A percentile compares a stretch with the other conserved stretches of the same genome.
phyloP scores from a whole-genome alignment of 2,888 invertebrate genomes.

The Tenthredo notha region DNA sequence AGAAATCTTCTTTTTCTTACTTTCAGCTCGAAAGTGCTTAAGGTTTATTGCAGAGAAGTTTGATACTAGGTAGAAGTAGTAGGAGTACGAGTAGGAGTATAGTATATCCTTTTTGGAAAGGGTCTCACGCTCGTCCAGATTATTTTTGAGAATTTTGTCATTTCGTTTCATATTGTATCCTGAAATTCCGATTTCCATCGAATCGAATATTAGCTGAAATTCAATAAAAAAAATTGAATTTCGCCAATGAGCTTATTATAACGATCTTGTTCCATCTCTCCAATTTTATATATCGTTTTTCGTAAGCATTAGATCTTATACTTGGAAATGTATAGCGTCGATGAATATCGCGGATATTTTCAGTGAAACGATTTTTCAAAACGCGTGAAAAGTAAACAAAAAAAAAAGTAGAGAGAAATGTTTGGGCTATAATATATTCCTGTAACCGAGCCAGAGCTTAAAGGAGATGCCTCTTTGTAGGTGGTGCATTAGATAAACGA shows the following conservation, averaged over 20 bases:
- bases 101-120: too few species aligned
- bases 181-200: too few species aligned
- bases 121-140: too few species aligned
- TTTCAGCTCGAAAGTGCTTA: slow-evolving; percentile 39
- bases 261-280: background rate
- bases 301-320: background rate
- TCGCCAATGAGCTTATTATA: background rate
- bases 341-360: background rate
- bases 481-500: slow-evolving; percentile 22
- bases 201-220: too few species aligned
- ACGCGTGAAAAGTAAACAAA: background rate
- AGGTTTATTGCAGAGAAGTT: slow-evolving; percentile 39
- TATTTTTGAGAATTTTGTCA: too few species aligned
- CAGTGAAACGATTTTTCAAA: background rate
- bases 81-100: too few species aligned
- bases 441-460: background rate
- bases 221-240: too few species aligned
- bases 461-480: slow-evolving; percentile 2
- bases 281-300: background rate
- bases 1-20: slow-evolving; percentile 27
- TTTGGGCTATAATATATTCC: background rate
- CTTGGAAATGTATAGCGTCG: background rate
- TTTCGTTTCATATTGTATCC: too few species aligned
- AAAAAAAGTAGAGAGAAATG: background rate
- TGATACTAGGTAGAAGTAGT: background rate